phyloP scores from a whole-genome alignment of 2,113 vertebrate species.

The Salvelinus namaycush region DNA sequence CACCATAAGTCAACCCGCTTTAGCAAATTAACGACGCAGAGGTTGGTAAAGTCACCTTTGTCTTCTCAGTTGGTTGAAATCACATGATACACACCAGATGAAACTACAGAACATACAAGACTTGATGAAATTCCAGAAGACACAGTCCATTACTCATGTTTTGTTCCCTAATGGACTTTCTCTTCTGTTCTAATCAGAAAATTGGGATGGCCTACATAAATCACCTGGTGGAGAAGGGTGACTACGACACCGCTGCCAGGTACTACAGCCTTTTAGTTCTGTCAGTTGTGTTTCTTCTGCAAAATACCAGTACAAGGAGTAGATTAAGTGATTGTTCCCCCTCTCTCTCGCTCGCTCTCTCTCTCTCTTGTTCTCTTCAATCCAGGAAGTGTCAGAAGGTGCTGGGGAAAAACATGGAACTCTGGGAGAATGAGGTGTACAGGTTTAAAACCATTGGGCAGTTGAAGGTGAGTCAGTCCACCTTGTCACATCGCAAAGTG shows the following conservation, averaged over 20 bases:
- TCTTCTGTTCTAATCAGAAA: slow-evolving; percentile 71
- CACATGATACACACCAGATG: too few relatives aligned
- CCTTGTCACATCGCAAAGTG: background rate
- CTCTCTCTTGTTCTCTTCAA: slow-evolving; percentile 16
- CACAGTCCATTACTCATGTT: background rate
- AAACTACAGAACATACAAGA: background rate
- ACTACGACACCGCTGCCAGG: slow-evolving; percentile 91
- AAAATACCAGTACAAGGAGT: background rate
- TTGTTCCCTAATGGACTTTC: background rate
- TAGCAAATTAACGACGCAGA: too few relatives aligned
- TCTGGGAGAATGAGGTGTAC: slow-evolving; percentile 98
- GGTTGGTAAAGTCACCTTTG: too few relatives aligned
- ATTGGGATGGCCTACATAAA: slow-evolving; percentile 95
- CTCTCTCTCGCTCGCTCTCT: slow-evolving; percentile 16
- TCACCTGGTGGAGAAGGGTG: slow-evolving; percentile 88
- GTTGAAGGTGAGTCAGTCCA: slow-evolving; percentile 82
- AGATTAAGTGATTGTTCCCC: background rate
- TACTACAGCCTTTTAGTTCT: slow-evolving; percentile 49
- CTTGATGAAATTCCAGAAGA: background rate
- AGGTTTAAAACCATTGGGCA: slow-evolving; percentile 97
- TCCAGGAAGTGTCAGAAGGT: slow-evolving; percentile 97
- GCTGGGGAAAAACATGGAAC: slow-evolving; percentile 96
- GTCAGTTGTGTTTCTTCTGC: background rate
- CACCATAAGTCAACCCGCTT: too few relatives aligned
- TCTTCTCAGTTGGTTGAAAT: too few relatives aligned